Conservation (phyloP, 2,113 vertebrate genomes). For the Anser cygnoides region DNA sequence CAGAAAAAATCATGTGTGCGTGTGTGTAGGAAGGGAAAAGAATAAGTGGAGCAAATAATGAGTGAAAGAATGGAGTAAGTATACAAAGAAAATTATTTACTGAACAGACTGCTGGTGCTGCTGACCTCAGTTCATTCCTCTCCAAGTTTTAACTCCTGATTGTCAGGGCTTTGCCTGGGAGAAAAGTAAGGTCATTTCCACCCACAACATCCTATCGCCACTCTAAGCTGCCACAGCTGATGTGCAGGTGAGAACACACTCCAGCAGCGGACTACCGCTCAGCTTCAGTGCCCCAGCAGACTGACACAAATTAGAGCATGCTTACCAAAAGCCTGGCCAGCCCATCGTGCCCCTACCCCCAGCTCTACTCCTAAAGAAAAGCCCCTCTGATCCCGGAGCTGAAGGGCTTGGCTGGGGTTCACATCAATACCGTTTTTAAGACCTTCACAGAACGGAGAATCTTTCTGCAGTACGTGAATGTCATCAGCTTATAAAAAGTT, state of each 20-base stretch:
- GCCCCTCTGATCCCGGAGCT: neutral
- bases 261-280: neutral
- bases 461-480: neutral
- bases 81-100: slow-evolving; percentile 51
- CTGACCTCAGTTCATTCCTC: slow-evolving; percentile 53
- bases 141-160: slow-evolving; percentile 23
- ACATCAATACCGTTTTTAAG: neutral
- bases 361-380: neutral
- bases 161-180: neutral
- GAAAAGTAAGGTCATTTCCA: neutral
- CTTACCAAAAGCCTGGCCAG: neutral
- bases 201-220: neutral
- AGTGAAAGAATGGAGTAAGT: slow-evolving; percentile 41
- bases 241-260: neutral
- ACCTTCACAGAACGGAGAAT: neutral
- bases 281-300: neutral
- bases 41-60: slow-evolving; percentile 58
- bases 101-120: neutral
- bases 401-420: neutral
- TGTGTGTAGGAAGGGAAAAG: slow-evolving; percentile 3
- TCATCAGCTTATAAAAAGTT: neutral
- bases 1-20: neutral
- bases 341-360: neutral
- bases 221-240: neutral
- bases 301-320: accelerated